Base-by-base conservation (phyloP, 2,888 invertebrate genomes). In the Dioctria linearis region DNA sequence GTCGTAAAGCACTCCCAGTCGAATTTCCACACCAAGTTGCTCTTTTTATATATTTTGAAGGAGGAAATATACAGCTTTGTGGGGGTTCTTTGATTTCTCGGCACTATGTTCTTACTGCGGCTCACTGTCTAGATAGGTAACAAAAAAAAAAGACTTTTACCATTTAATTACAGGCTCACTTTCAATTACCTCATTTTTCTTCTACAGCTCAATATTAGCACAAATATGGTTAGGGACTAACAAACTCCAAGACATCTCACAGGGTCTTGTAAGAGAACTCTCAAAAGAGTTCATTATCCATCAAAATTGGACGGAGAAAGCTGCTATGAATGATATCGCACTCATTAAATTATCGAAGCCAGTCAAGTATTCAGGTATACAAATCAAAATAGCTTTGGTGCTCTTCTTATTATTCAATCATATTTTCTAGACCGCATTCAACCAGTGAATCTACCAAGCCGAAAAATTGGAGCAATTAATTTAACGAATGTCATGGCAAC, bases 41-140 rank as follows among this genome's bases (percentile, higher is more conserved):
- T 69, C 84, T 87, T 0, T 84, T 85, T 5, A 83, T 86, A 39
- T 87, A 88, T 73, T 82, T 82, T 25, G 51, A 82, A 51, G 83
- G 83, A 43, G n/a, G 40, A 3, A 75, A 79, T 5, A 83, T 82
- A 3, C 78, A 84, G 43, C 86, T 85, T 85, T 87, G 87, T 82
- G 87, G 87, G 80, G 88, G 86, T 63, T 86, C 86, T 49, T 80
- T 88, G 76, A 85, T 88, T 78, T 82, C 83, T 4, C 40, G 81
- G n/a, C 81, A 83, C 69, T 87, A 86, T 85, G 83, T 87, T 8
- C 66, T 87, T 81, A 87, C 87, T 43, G 87, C 87, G 63, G 87
- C 88, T 82, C 88, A 87, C 82, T 87, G 87, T 83, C 87, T 88
- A 78, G 87, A 88, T 82, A 87, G 85, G 88, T 88, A 85, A 78